Evolutionary conservation across 2,113 vertebrate genomes (phyloP), one percentile per base, ranked within the genome.

Genomic region (Sitta europaea): DNA sequence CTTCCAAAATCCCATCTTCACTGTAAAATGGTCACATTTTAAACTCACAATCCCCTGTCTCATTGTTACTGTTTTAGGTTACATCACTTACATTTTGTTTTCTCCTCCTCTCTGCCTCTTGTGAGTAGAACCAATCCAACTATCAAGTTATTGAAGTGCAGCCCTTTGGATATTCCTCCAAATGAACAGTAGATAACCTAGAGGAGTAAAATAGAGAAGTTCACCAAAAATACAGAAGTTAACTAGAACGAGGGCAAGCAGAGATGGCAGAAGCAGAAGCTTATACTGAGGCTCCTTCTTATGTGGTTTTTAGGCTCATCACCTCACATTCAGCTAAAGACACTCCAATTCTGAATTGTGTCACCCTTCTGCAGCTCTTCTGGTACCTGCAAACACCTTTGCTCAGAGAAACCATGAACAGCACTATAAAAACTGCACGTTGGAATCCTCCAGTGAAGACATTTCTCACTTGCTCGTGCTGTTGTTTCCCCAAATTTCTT

Each of bases 131-230:
- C 99, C 91, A 99, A 98, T 61, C 99, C 99, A 10, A 99, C 98
- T 50, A 99, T 99, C 94, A 99, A 97, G 93, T 99, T 99, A 98
- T 99, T 99, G 96, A 99, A 99, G 97, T 99, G 99, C 11, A 99
- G 98, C 29, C 99, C 99, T 98, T 99, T 99, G 48, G 99, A 98
- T 33, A 98, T 98, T 95, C 99, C 99, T 96, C 99, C 99, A 86
- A 99, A 99, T 11, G 99, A 99, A 96, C 97, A 98, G 97, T 99
- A 99, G 97, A 99, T 99, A 96, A 99, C 99, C 99, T 99, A 92
- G 11, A 71, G 94, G 28, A 95, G 77, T 7, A 20, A 57, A 48
- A 50, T 3, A 85, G 22, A 86, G n/a, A 62, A 51, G 27, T 88
- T 58, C 62, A 63, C 19, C 19, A 62, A 33, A 40, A 62, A 43